phyloP scores from a whole-genome alignment of 2,797 vertebrate genomes.

The Smutsia temminckii region DNA sequence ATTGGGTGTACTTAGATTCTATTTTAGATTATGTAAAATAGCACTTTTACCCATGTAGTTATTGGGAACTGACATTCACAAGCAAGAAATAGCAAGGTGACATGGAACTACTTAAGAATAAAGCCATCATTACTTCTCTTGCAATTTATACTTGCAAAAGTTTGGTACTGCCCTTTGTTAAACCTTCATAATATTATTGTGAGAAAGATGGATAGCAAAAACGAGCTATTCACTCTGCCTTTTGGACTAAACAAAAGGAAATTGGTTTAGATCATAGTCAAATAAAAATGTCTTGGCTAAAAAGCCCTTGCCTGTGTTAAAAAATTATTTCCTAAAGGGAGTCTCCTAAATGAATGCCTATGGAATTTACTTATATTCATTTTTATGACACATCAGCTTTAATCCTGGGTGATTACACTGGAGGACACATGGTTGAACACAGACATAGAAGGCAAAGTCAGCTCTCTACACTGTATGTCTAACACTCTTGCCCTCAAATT shows the following conservation, averaged over 20 bases:
- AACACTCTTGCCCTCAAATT: not conserved
- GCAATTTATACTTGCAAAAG: slow-evolving; percentile 1
- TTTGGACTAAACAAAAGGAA: not conserved
- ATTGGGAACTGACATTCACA: slow-evolving; percentile 54
- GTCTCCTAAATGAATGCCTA: not conserved
- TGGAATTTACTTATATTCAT: slow-evolving; percentile 8
- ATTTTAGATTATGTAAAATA: slow-evolving; percentile 69
- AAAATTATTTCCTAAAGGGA: slow-evolving; percentile 27
- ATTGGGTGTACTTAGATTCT: slow-evolving; percentile 51
- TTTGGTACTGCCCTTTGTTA: slow-evolving; percentile 53
- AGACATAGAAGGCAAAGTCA: not conserved
- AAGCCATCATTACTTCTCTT: slow-evolving; percentile 42
- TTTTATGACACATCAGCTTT: not conserved
- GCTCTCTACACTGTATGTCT: not conserved
- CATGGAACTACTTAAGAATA: slow-evolving; percentile 15
- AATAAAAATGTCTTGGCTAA: slow-evolving; percentile 25
- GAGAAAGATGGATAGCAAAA: slow-evolving; percentile 32
- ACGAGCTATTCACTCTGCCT: not conserved
- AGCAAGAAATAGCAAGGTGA: slow-evolving; percentile 45
- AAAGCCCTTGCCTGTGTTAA: not conserved
- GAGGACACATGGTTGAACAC: not conserved
- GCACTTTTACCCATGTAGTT: slow-evolving; percentile 16
- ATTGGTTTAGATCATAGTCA: slow-evolving; percentile 3
- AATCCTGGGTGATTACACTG: not conserved
- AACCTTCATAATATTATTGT: slow-evolving; percentile 37